A percentile compares a stretch with the other conserved stretches of the same genome.
phyloP scores from a whole-genome alignment of 1,140 invertebrate genomes.

The Pogonognathellus flavescens region DNA sequence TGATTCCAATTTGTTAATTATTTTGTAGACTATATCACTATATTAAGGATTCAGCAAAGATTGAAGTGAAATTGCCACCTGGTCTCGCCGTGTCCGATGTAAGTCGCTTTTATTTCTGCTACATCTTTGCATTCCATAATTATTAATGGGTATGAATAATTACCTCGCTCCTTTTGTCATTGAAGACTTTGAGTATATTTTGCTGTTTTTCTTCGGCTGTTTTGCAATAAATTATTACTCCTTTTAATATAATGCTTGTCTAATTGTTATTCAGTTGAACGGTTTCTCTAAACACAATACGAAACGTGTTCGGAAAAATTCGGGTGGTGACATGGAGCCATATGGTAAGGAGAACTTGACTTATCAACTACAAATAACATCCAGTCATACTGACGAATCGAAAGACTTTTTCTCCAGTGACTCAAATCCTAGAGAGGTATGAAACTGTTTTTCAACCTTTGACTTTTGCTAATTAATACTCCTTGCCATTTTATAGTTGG shows the following conservation, averaged over 20 bases:
- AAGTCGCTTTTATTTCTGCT: neutral
- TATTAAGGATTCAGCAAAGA: conserved; percentile 73
- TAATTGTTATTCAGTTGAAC: neutral
- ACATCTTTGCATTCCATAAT: neutral
- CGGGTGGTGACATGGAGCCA: conserved; percentile 46
- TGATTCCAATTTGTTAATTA: conserved; percentile 32
- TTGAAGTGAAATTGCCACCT: conserved; percentile 74
- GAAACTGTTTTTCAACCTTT: conserved; percentile 26
- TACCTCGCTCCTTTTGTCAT: too few species aligned
- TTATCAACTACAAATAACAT: conserved; percentile 37
- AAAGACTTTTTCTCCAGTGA: conserved; percentile 33
- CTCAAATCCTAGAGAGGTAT: conserved; percentile 37
- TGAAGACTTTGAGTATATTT: too few species aligned
- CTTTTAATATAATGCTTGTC: too few species aligned
- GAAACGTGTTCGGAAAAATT: conserved; percentile 44
- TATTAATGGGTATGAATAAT: neutral
- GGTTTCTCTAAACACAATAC: conserved; percentile 30
- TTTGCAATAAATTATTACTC: too few species aligned
- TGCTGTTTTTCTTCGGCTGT: too few species aligned
- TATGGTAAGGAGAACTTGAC: conserved; percentile 59
- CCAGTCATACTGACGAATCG: conserved; percentile 28
- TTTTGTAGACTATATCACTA: conserved; percentile 71
- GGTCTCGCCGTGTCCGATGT: conserved; percentile 69
- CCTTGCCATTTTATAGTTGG: neutral
- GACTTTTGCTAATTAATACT: neutral